Percentiles rank a stretch among this genome's conserved stretches.
Evolutionary conservation across 2,113 vertebrate species (phyloP).

Genomic region (Salminus brasiliensis): DNA sequence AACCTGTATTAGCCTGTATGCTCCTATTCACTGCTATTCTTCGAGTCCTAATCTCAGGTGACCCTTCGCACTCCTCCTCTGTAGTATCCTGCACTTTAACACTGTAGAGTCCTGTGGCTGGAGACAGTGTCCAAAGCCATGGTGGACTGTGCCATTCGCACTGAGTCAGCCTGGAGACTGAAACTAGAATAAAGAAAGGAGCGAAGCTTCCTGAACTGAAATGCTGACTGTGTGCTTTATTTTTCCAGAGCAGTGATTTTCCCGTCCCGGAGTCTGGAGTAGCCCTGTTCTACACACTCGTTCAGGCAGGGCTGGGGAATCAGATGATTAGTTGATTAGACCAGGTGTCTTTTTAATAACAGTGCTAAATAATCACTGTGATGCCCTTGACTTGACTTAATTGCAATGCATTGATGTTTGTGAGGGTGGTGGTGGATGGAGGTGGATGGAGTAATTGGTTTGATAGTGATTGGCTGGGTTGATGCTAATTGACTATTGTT

Average conservation of each 20-base stretch:
- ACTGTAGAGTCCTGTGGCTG: background rate
- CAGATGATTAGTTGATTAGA: too few species aligned
- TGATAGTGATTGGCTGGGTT: background rate
- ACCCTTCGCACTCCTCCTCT: background rate
- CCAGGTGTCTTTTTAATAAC: too few species aligned
- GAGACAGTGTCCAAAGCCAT: background rate
- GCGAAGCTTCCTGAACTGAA: background rate
- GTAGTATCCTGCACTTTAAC: slow-evolving; percentile 41
- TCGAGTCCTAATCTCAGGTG: slow-evolving; percentile 40
- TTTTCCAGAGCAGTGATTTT: background rate
- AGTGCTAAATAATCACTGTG: too few species aligned
- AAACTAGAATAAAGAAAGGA: slow-evolving; percentile 10
- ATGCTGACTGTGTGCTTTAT: background rate
- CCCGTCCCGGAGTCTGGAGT: background rate
- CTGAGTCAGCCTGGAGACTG: background rate
- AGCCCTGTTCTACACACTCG: background rate
- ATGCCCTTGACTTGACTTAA: too few species aligned
- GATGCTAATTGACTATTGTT: too few species aligned
- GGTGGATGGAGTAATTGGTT: background rate
- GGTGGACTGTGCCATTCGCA: background rate
- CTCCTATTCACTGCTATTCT: background rate
- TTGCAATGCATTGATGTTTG: background rate
- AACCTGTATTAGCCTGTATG: slow-evolving; percentile 4
- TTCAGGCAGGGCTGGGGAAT: too few species aligned
- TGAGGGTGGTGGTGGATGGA: background rate